A percentile compares a stretch with the other conserved stretches of the same genome.
These are phyloP conservation scores for Connochaetes taurinus DNA, from an alignment of 2,113 vertebrate species.

Conservation along the genomic window DNA sequence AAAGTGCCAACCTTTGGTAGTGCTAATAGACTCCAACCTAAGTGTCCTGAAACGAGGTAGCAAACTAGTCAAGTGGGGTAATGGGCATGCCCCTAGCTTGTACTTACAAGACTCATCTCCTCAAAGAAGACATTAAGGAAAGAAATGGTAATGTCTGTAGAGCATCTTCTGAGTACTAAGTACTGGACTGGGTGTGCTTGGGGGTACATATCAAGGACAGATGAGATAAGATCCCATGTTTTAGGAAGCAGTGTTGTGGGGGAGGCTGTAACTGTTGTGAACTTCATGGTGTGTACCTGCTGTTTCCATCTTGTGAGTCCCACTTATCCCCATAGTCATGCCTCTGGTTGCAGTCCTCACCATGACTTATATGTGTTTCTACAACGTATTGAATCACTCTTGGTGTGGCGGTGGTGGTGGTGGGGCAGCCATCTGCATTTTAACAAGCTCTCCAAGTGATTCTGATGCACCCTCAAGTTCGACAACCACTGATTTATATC, in stretches of 20 bases:
- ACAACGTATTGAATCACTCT: neutral
- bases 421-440: neutral
- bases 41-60: neutral
- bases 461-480: neutral
- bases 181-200: neutral
- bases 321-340: neutral
- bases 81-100: neutral
- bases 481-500: neutral
- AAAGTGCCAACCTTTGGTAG: neutral
- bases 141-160: neutral
- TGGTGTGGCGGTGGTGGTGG: neutral
- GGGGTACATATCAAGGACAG: neutral
- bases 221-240: neutral
- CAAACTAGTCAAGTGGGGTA: neutral
- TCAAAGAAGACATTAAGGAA: neutral
- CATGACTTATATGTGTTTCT: neutral
- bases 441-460: neutral
- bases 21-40: neutral
- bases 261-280: neutral
- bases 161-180: neutral
- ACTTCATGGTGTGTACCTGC: neutral
- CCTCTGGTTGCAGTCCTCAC: neutral
- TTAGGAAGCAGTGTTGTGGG: neutral
- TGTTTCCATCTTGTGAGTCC: neutral
- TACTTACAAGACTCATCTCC: neutral